Percentiles rank a stretch among this genome's conserved stretches.
Conservation (phyloP, 2,113 vertebrate genomes). For the Elanus axillaris region DNA sequence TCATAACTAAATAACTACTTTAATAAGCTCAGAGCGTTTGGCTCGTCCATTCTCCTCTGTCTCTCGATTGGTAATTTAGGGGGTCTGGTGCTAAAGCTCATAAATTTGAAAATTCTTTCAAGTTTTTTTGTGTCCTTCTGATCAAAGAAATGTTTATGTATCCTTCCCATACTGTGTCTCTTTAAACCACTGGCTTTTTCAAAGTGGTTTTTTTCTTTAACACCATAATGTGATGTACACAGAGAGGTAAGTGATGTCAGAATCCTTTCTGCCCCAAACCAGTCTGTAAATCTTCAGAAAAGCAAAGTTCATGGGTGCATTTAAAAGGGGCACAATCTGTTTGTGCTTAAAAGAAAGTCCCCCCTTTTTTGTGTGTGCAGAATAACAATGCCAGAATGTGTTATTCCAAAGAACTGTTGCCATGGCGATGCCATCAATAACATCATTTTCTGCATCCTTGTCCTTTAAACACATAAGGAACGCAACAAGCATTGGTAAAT, state of each 20-base stretch:
- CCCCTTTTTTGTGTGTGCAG: constrained; percentile 7
- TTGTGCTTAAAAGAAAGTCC: constrained; percentile 63
- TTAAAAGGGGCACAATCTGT: constrained; percentile 67
- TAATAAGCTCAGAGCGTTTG: background rate
- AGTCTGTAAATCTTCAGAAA: constrained; percentile 41
- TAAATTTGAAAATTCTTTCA: constrained; percentile 30
- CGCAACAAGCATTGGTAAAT: constrained; percentile 58
- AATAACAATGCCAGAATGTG: constrained; percentile 75
- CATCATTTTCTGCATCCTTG: constrained; percentile 68
- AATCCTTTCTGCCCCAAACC: constrained; percentile 39
- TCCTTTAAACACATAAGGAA: constrained; percentile 69
- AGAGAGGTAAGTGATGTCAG: background rate
- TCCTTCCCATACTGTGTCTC: background rate
- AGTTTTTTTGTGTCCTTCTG: constrained; percentile 6
- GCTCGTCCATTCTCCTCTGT: background rate
- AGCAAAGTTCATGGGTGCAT: constrained; percentile 66
- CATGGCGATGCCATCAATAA: constrained; percentile 75
- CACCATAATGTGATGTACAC: constrained; percentile 41
- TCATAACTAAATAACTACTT: background rate
- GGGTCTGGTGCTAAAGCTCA: background rate
- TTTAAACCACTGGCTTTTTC: background rate
- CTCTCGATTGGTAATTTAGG: background rate
- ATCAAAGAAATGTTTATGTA: constrained; percentile 34
- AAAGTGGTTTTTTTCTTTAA: background rate
- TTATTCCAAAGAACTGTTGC: constrained; percentile 73